A percentile compares a stretch with the other conserved stretches of the same genome.
Conservation (phyloP, 2,888 invertebrate genomes). For the Apeira syringaria region DNA sequence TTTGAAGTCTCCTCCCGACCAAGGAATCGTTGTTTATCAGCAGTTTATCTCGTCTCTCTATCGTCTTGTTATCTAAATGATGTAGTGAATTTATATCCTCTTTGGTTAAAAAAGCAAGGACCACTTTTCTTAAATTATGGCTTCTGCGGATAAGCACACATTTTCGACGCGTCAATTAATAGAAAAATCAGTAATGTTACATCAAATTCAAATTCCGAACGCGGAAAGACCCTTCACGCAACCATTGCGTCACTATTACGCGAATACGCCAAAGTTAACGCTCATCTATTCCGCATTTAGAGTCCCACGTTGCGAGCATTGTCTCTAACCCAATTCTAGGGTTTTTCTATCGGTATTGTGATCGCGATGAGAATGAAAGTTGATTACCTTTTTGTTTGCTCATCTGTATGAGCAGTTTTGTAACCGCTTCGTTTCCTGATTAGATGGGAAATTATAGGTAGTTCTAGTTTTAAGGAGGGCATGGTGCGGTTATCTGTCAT, state of each 20-base stretch:
- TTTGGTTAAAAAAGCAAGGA: no score
- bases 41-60: no score
- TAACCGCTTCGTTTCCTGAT: slow-evolving; percentile 19
- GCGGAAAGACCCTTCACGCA: slow-evolving; percentile 23
- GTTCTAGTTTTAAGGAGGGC: slow-evolving; percentile 4
- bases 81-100: no score
- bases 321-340: slow-evolving; percentile 44
- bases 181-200: not conserved
- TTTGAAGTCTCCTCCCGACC: no score
- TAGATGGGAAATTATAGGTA: slow-evolving; percentile 10
- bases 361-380: slow-evolving; percentile 29
- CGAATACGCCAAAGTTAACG: slow-evolving; percentile 24
- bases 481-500: not conserved
- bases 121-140: no score
- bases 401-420: slow-evolving; percentile 18
- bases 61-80: no score
- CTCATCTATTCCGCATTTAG: slow-evolving; percentile 30
- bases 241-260: slow-evolving; percentile 32
- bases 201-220: slow-evolving; percentile 16
- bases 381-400: slow-evolving; percentile 28
- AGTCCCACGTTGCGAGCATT: slow-evolving; percentile 32
- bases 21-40: no score
- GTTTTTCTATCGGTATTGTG: slow-evolving; percentile 39
- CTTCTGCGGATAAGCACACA: not conserved
- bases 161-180: not conserved